These are phyloP conservation scores for Oreochromis spilurus DNA, from an alignment of 2,113 vertebrate species.

Conservation along the genomic window DNA sequence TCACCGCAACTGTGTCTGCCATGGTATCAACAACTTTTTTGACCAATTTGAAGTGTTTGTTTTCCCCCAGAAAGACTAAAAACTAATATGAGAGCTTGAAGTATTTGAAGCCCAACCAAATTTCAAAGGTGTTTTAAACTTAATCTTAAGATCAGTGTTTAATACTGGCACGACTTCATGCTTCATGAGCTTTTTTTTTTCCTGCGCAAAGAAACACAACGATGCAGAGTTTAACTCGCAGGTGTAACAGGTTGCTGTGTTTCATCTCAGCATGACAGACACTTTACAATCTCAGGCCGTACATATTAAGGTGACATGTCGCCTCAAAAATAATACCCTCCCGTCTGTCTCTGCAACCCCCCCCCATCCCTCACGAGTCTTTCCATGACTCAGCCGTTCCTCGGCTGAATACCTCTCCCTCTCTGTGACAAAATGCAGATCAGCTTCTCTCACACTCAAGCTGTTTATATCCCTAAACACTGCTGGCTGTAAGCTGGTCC, in stretches of 20 bases:
- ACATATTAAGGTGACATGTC: constrained; percentile 34
- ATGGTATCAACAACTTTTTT: constrained; percentile 71
- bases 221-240: not conserved
- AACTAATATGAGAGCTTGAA: not conserved
- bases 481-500: constrained; percentile 49
- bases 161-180: not conserved
- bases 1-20: constrained; percentile 83
- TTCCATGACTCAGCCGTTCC: constrained; percentile 67
- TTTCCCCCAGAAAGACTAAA: not conserved
- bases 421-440: constrained; percentile 66
- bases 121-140: not conserved
- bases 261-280: constrained; percentile 59
- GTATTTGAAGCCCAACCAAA: not conserved
- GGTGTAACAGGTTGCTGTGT: constrained; percentile 44
- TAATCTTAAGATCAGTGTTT: not conserved
- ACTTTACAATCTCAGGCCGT: constrained; percentile 50
- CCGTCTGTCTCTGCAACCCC: constrained; percentile 33
- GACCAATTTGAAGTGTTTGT: not conserved
- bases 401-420: constrained; percentile 50
- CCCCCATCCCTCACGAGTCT: constrained; percentile 23
- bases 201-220: constrained; percentile 2
- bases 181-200: not conserved
- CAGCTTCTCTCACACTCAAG: constrained; percentile 51
- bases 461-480: constrained; percentile 67
- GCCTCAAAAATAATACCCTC: constrained; percentile 55